Evolutionary conservation across 1,140 invertebrate genomes (phyloP).

Genomic region (Laodelphax striatellus): DNA sequence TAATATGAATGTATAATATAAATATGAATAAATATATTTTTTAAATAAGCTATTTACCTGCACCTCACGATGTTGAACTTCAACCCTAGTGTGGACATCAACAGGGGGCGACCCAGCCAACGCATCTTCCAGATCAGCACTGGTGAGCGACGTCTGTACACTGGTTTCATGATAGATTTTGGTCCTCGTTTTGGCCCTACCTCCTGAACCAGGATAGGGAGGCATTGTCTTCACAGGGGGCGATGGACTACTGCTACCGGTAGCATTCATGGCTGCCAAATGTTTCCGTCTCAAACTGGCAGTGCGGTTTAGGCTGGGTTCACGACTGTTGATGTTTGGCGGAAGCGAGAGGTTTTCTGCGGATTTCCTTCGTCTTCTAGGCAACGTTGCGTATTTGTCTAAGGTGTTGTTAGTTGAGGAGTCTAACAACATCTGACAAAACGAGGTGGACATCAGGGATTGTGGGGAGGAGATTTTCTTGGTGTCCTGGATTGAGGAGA

Average conservation of each 20-base stretch:
- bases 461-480: neutral
- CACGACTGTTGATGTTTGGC: conserved; percentile 29
- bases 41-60: conserved; percentile 14
- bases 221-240: conserved; percentile 36
- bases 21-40: too few species aligned
- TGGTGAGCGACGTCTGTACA: conserved; percentile 59
- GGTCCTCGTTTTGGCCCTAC: conserved; percentile 36
- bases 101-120: conserved; percentile 41
- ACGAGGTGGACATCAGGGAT: conserved; percentile 12
- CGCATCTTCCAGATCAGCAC: conserved; percentile 54
- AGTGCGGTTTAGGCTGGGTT: conserved; percentile 27
- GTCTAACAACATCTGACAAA: neutral
- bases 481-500: neutral
- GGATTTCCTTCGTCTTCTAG: conserved; percentile 41
- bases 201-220: conserved; percentile 31
- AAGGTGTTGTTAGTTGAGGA: conserved; percentile 34
- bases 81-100: conserved; percentile 17
- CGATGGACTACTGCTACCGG: conserved; percentile 24
- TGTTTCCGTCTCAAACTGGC: conserved; percentile 27
- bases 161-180: conserved; percentile 66
- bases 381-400: conserved; percentile 62
- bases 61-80: conserved; percentile 13
- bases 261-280: neutral
- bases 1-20: too few species aligned
- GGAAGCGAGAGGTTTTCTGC: conserved; percentile 15